Base-by-base conservation (phyloP, 2,888 invertebrate species). In the Magallana nippona region DNA sequence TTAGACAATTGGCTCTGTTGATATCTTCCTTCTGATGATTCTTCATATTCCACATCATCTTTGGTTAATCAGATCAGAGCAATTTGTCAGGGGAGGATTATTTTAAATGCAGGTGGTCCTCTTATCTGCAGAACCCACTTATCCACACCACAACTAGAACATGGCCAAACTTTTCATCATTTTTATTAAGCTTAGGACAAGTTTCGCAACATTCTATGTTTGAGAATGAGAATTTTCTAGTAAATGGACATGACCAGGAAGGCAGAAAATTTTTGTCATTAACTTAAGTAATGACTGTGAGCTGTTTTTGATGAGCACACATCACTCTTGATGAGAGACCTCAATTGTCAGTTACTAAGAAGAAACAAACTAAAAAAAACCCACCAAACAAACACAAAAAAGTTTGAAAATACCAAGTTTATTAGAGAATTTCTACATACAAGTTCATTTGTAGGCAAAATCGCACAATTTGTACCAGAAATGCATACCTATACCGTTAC, bases 21-120 rank as follows among this genome's bases (percentile, higher is more conserved):
- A 22, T 63, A 27, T 63, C 63, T 27, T 13, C 22, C 44, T 11
- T 27, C 15, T 22, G 19, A 22, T 22, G 19, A 63, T 32, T 63
- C 27, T 22, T 63, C 63, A 63, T 63, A 63, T 63, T 63, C 63
- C 63, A 63, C 13, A 19, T 63, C 27, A 63, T 63, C 63, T 63
- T 63, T 63, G 10, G 27, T 63, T 11, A 22, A 63, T 63, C 63
- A 63, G 63, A 63, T 63, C 63, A 63, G 63, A 27, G 63, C 19
- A 63, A 63, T 63, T 63, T 63, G 27, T 63, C 15, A 13, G 60
- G n/a, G 27, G 63, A 63, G 63, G 63, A 63, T 63, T 27, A 63
- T 63, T 63, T 63, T 13, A 63, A 63, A 22, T 63, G 63, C 63
- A 63, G 63, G 63, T 63, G 63, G 63, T 63, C 63, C 13, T 10